Evolutionary conservation across 1,140 invertebrate species (phyloP), one percentile per base, ranked within the genome.

Genomic region (Eupristina koningsbergeri): DNA sequence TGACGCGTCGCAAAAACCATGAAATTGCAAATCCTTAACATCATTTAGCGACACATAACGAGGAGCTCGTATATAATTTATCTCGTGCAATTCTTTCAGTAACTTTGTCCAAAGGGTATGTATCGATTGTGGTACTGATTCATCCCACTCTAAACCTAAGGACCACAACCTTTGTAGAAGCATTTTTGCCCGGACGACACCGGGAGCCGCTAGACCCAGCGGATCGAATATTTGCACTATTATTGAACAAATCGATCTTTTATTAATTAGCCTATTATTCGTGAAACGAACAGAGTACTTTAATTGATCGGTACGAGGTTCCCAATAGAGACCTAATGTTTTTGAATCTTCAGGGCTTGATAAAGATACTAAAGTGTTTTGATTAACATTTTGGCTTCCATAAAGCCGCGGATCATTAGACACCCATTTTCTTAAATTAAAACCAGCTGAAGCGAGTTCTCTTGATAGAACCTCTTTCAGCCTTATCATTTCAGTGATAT

Each of bases 341-440:
- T n/a, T n/a, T n/a, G n/a, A n/a, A n/a, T n/a, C n/a, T n/a, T n/a
- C n/a, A n/a, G n/a, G n/a, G n/a, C 76, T n/a, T 6, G 83, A 73
- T 36, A 6, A n/a, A 53, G 15, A 69, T 87, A 83, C 13, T 22
- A 63, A 0, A n/a, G 50, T 15, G 26, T 11, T 45, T 47, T 19
- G 78, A 41, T n/a, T 9, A 76, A 29, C 17, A 85, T 77, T 29
- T 58, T 7, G 9, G 84, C 69, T 8, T 85, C 81, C 75, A 92
- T 92, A 34, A 89, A 89, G 22, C 79, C 36, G 89, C 89, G 92
- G 87, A 92, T 91, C 63, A 90, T 36, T 45, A 93, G 75, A n/a
- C n/a, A n/a, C n/a, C n/a, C n/a, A n/a, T n/a, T n/a, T n/a, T n/a
- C n/a, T n/a, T n/a, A n/a, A n/a, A 45, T 88, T 76, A 61, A 92